Evolutionary conservation across 2,113 vertebrate genomes (phyloP), one percentile per base, ranked within the genome.

Genomic region (Ammospiza nelsoni): DNA sequence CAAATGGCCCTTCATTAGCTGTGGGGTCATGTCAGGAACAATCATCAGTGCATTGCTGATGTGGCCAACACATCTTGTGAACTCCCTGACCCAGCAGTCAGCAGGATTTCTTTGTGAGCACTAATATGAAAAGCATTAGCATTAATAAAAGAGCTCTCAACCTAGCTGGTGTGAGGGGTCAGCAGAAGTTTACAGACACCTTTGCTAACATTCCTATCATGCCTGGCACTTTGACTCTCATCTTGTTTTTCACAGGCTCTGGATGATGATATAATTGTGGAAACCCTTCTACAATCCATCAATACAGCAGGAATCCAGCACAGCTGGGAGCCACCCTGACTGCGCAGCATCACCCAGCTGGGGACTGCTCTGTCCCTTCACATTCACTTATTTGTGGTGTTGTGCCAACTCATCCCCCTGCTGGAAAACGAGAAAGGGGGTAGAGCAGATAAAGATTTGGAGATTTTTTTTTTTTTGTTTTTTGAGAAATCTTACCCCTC

Each of bases 171-270:
- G 81, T 44, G 54, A 81, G 51, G 88, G 92, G 97, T 97, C 91
- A 96, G 87, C 61, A 94, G 92, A 94, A 96, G 94, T 96, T 97
- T 96, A 94, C 75, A 88, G 95, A 91, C 94, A 96, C 95, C 92
- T 97, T 95, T 95, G 84, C 41, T 86, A 71, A 58, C 96, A 92
- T 96, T 97, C 96, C 86, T 95, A 48, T 84, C 84, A 2, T 97
- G 68, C 92, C 73, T 78, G 80, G 77, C 74, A 87, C n/a, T 63
- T 90, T 80, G 73, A n/a, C 48, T 72, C 88, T 88, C 83, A 12
- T 82, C 46, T 93, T 92, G 78, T 79, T 96, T 96, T 93, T 71
- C 41, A n/a, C 29, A 76, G 80, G 10, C 59, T 89, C 65, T 87
- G 68, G 74, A 68, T 91, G 57, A 80, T 79, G 58, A 71, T 61